Conservation (phyloP, 2,888 invertebrate genomes). For the Drosophila ezoana region DNA sequence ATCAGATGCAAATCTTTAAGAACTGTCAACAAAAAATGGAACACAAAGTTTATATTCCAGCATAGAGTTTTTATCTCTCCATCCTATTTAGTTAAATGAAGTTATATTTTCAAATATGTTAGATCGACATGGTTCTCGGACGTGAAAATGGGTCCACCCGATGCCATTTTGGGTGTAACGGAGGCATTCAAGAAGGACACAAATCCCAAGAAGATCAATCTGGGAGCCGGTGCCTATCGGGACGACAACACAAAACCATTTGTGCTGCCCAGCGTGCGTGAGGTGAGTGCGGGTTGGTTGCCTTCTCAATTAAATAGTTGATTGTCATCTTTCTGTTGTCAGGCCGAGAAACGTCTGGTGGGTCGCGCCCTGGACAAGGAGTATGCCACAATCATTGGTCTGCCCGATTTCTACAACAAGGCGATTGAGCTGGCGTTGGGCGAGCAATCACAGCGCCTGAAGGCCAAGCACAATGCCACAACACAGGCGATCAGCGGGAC, state of each 20-base stretch:
- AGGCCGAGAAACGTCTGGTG: conserved; percentile 93
- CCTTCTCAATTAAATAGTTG: too few species aligned
- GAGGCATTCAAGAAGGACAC: conserved; percentile 97
- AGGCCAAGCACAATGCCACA: conserved; percentile 89
- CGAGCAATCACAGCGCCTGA: conserved; percentile 88
- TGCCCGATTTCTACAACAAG: conserved; percentile 92
- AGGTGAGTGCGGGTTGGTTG: conserved; percentile 85
- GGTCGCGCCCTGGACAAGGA: conserved; percentile 93
- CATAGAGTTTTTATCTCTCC: too few species aligned
- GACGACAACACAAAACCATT: conserved; percentile 99
- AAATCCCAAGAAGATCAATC: conserved; percentile 97
- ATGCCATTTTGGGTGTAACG: conserved; percentile 98
- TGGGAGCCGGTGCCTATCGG: conserved; percentile 98
- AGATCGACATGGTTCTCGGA: conserved; percentile 93
- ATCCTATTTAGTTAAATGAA: too few species aligned
- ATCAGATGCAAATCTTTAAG: too few species aligned
- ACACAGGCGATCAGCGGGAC: conserved; percentile 98
- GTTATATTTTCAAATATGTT: neutral
- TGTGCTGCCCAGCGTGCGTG: conserved; percentile 94
- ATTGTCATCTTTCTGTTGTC: neutral
- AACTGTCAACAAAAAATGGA: too few species aligned
- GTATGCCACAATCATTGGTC: conserved; percentile 96
- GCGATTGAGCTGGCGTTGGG: conserved; percentile 96
- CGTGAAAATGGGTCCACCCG: conserved; percentile 98
- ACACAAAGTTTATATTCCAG: too few species aligned